These are phyloP conservation scores for Penaeus indicus DNA, from an alignment of 1,140 invertebrate species.

Conservation along the genomic window DNA sequence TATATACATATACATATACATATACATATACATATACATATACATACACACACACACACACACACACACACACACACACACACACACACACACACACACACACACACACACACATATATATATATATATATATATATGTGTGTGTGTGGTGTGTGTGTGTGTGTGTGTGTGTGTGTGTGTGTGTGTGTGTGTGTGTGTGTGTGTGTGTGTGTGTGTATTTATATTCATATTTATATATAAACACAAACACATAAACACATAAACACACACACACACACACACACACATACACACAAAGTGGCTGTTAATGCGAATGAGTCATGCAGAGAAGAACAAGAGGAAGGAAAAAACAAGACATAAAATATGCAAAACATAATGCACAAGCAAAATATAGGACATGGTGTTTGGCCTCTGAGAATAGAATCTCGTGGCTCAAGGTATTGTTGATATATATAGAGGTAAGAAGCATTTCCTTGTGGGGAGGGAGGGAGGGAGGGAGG, in stretches of 20 bases:
- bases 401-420: no score
- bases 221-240: background rate
- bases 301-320: background rate
- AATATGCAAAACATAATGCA: background rate
- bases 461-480: no score
- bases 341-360: background rate
- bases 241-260: background rate
- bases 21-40: background rate
- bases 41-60: background rate
- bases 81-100: background rate
- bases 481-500: no score
- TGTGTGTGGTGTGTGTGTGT: constrained; percentile 27
- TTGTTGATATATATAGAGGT: no score
- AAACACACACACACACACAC: background rate
- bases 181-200: background rate
- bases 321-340: background rate
- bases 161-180: constrained; percentile 24
- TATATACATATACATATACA: background rate
- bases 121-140: constrained; percentile 21
- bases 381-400: no score
- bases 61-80: background rate
- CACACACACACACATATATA: background rate
- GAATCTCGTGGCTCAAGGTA: no score
- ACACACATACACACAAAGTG: background rate
- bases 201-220: background rate